Conservation (phyloP, 92 coral and sea anemone genomes). For the Actinostola sp. region DNA sequence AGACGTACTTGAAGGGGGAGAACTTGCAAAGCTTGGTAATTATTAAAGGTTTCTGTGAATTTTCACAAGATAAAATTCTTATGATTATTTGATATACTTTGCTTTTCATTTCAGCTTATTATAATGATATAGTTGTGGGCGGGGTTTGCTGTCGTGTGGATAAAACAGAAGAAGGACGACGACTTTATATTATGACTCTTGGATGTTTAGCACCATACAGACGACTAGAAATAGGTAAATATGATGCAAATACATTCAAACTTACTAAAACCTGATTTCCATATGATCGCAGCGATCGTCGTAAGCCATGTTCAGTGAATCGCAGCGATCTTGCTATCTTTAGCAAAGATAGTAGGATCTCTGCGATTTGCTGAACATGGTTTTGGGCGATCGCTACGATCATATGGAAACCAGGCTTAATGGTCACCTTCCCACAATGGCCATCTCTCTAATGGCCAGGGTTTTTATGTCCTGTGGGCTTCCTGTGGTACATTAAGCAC, state of each 20-base stretch:
- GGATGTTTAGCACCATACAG: slow-evolving; percentile 99
- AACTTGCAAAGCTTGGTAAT: slow-evolving; percentile 93
- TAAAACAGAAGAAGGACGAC: slow-evolving; percentile 88
- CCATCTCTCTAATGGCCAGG: not conserved
- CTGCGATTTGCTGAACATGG: too few relatives aligned
- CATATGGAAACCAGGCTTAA: too few relatives aligned
- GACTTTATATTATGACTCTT: slow-evolving; percentile 94
- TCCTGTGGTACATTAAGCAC: slow-evolving; percentile 4
- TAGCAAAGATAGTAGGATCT: too few relatives aligned
- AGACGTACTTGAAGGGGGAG: slow-evolving; percentile 99
- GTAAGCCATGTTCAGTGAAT: too few relatives aligned
- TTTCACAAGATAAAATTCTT: too few relatives aligned
- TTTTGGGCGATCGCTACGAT: too few relatives aligned
- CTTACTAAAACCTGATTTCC: too few relatives aligned
- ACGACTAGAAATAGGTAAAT: slow-evolving; percentile 88
- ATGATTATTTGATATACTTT: not conserved
- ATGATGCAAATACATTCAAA: not conserved
- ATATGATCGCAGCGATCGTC: too few relatives aligned
- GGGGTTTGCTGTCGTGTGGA: slow-evolving; percentile 99
- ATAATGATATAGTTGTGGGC: slow-evolving; percentile 97
- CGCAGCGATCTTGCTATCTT: too few relatives aligned
- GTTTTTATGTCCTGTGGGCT: not conserved
- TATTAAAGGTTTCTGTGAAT: too few relatives aligned
- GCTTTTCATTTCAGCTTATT: slow-evolving; percentile 65
- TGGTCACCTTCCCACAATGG: too few relatives aligned